phyloP scores from a whole-genome alignment of 2,797 vertebrate species.

The Microcaecilia unicolor region DNA sequence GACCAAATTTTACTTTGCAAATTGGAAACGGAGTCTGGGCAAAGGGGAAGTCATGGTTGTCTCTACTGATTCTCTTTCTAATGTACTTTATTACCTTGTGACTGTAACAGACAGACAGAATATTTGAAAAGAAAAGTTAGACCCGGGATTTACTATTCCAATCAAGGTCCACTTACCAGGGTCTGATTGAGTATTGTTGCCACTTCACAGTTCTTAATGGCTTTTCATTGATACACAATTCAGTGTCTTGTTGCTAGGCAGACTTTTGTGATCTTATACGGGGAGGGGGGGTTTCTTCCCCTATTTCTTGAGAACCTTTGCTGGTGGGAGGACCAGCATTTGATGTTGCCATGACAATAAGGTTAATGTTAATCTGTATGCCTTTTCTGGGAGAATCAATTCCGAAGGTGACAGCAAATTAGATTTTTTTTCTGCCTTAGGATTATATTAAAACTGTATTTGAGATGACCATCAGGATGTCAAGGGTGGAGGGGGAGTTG shows the following conservation, averaged over 20 bases:
- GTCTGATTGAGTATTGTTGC: too few species aligned
- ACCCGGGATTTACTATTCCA: background rate
- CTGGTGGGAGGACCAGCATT: slow-evolving; percentile 30
- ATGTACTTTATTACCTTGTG: background rate
- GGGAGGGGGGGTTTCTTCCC: too few species aligned
- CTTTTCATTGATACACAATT: slow-evolving; percentile 12
- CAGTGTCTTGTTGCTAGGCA: slow-evolving; percentile 31
- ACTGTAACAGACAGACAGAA: background rate
- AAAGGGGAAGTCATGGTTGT: background rate
- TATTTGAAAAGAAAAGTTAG: background rate
- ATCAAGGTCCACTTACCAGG: background rate
- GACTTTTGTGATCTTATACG: too few species aligned
- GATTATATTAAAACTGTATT: slow-evolving; percentile 7
- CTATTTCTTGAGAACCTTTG: slow-evolving; percentile 15
- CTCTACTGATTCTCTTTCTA: background rate
- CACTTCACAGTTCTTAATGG: background rate
- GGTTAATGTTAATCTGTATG: slow-evolving; percentile 33
- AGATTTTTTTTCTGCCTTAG: background rate
- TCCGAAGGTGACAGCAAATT: slow-evolving; percentile 16
- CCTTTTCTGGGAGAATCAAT: slow-evolving; percentile 31
- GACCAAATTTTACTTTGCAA: too few species aligned
- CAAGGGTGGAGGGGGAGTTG: background rate
- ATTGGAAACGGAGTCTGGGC: background rate
- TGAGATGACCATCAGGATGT: background rate
- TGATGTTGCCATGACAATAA: slow-evolving; percentile 44